Conservation (phyloP, 2,113 vertebrate species). For the Phalacrocorax brasilianus region DNA sequence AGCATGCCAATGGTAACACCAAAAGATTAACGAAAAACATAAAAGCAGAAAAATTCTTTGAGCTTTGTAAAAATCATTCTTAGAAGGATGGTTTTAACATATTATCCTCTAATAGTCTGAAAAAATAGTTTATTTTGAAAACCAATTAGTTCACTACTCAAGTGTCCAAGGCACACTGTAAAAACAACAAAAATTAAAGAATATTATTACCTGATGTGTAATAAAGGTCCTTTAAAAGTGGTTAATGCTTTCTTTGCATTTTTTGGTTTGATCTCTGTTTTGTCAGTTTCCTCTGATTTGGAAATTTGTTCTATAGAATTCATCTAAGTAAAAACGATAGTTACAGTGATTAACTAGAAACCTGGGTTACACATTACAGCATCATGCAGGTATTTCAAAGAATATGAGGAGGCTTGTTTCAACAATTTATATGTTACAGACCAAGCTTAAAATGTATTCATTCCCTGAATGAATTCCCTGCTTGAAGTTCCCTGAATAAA, state of each 20-base stretch:
- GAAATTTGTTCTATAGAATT: slow-evolving; percentile 82
- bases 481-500: neutral
- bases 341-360: slow-evolving; percentile 49
- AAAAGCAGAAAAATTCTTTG: neutral
- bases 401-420: neutral
- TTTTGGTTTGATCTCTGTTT: slow-evolving; percentile 82
- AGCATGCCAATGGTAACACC: neutral
- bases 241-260: slow-evolving; percentile 85
- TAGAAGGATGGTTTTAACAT: neutral
- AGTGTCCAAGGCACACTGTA: neutral
- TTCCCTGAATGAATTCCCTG: neutral
- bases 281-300: slow-evolving; percentile 86
- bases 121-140: neutral
- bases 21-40: neutral
- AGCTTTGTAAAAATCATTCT: neutral
- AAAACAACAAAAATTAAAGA: neutral
- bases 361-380: neutral
- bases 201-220: slow-evolving; percentile 88
- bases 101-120: neutral
- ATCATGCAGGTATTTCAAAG: neutral
- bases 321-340: slow-evolving; percentile 76
- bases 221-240: slow-evolving; percentile 90
- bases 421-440: neutral
- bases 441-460: neutral
- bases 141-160: neutral